Percentiles rank a stretch among this genome's conserved stretches.
phyloP scores from a whole-genome alignment of 2,113 vertebrate species.

The Epinephelus fuscoguttatus region DNA sequence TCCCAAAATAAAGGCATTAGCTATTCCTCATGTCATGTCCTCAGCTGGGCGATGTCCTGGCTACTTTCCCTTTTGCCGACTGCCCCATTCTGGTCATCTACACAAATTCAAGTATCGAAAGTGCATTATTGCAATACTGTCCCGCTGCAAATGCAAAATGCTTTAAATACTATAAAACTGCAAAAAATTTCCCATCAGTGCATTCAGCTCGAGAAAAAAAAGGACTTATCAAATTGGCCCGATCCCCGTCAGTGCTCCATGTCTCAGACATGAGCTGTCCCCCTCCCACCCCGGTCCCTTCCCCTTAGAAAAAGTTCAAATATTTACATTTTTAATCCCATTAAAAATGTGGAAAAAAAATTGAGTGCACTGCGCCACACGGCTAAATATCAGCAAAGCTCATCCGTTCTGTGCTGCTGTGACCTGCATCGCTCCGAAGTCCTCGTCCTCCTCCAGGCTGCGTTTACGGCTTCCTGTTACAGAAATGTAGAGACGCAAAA shows the following conservation, averaged over 20 bases:
- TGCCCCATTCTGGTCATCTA: constrained; percentile 87
- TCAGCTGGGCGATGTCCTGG: constrained; percentile 73
- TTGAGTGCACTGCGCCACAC: constrained; percentile 69
- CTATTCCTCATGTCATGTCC: constrained; percentile 52
- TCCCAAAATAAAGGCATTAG: constrained; percentile 70
- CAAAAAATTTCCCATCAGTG: constrained; percentile 87
- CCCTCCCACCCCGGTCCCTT: constrained; percentile 43
- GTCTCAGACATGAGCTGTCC: constrained; percentile 77
- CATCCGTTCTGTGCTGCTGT: constrained; percentile 93
- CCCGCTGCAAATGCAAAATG: constrained; percentile 98
- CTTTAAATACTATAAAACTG: constrained; percentile 98
- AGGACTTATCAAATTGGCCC: constrained; percentile 71
- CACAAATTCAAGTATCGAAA: constrained; percentile 98
- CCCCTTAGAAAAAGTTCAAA: constrained; percentile 82
- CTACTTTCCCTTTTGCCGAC: constrained; percentile 75
- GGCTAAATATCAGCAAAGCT: constrained; percentile 75
- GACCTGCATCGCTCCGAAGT: constrained; percentile 93
- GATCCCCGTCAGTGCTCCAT: constrained; percentile 48
- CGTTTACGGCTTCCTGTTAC: constrained; percentile 92
- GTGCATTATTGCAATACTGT: constrained; percentile 99
- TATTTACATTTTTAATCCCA: constrained; percentile 87
- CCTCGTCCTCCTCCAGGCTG: constrained; percentile 95
- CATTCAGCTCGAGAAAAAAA: constrained; percentile 76
- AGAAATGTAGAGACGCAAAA: neutral
- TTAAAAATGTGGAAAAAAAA: constrained; percentile 84